Base-by-base conservation (phyloP, 2,888 invertebrate species). In the Ophion costatus region DNA sequence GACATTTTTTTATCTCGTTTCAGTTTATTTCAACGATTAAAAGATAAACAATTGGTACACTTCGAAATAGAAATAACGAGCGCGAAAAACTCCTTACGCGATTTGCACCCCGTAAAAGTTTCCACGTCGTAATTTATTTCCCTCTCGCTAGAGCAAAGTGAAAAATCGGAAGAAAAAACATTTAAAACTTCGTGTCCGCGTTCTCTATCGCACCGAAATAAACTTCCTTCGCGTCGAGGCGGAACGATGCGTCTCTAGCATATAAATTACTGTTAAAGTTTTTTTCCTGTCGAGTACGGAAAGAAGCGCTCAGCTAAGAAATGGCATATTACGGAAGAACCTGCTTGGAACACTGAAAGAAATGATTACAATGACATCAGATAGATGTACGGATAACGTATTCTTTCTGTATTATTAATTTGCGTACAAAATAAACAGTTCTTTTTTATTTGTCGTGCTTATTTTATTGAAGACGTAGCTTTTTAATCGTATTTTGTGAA, bases 271-370 rank as follows among this genome's bases (percentile, higher is more conserved):
- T 14, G 51, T 51, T 17, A 51, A 51, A 51, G 51, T 64, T 33
- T 24, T 17, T 29, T 61, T 17, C 64, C 29, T 24, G 64, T 64
- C 64, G 64, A 24, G 64, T 64, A 64, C 24, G 64, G 33, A 64
- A 64, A 64, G 11, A 64, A 14, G 22, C 64, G 22, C 64, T 64
- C 22, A 33, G 7, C 29, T 64, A 29, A 64, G 17, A 64, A 64
- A 22, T 64, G 10, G 24, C 11, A 29, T 66, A 10, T 66, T 17
- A 66, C 38, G 10, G 38, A 20, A n/a, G n/a, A n/a, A 66, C 17
- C 42, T 38, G 66, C 9, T 66, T 5, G 42, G 66, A 38, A 66
- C 24, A 64, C 51, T 14, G 14, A 38, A 29, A 66, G 33, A 38
- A 66, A 66, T 38, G 2, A 66, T 20, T 14, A 2, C 17, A n/a